Percentiles rank a stretch among this genome's conserved stretches.
Conservation (phyloP, 2,888 invertebrate species). For the Morinoia aosen region DNA sequence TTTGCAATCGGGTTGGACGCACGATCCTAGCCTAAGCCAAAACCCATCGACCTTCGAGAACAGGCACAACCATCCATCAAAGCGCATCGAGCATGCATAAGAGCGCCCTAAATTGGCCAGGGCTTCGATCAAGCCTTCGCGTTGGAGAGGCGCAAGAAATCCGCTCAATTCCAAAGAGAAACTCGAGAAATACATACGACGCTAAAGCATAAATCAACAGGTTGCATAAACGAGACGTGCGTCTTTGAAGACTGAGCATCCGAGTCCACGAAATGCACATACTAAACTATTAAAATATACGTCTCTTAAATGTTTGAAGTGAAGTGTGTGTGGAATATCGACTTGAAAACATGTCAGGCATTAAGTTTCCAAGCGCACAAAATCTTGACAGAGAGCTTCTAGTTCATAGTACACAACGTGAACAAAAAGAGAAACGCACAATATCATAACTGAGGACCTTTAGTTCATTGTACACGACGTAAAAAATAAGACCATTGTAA, state of each 20-base stretch:
- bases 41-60: not conserved
- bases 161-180: not conserved
- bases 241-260: not conserved
- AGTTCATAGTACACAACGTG: not conserved
- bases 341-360: not conserved
- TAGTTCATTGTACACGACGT: not conserved
- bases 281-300: not conserved
- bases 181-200: not conserved
- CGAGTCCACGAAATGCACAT: not conserved
- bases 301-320: not conserved
- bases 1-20: not conserved
- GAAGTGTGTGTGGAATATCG: not conserved
- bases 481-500: not conserved
- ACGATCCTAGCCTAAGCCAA: not conserved
- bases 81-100: not conserved
- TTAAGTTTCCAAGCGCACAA: not conserved
- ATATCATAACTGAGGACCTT: not conserved
- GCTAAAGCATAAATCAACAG: not conserved
- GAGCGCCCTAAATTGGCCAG: conserved; percentile 15
- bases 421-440: not conserved
- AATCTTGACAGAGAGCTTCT: not conserved
- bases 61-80: conserved; percentile 20
- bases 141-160: conserved; percentile 10
- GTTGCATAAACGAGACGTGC: not conserved
- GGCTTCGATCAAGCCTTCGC: conserved; percentile 10